A percentile compares a stretch with the other conserved stretches of the same genome.
These are phyloP conservation scores for Latrodectus hesperus DNA, from an alignment of 2,888 invertebrate genomes.

Conservation along the genomic window DNA sequence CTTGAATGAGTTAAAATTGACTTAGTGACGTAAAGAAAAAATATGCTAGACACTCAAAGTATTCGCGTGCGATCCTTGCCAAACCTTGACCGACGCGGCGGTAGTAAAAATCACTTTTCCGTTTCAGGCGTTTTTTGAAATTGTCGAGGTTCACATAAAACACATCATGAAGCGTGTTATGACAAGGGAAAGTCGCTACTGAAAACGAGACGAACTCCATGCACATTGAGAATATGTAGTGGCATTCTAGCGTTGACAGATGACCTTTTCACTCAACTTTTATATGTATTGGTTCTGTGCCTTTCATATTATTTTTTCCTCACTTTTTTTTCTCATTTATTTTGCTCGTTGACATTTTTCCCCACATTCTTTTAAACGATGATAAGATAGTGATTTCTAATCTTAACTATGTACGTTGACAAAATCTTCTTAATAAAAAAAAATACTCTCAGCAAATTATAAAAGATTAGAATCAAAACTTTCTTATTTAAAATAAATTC, in stretches of 20 bases:
- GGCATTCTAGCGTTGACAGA: conserved; percentile 42
- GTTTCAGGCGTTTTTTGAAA: conserved; percentile 17
- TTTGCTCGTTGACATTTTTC: neutral
- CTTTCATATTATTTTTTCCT: neutral
- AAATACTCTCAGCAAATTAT: no score
- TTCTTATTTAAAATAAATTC: no score
- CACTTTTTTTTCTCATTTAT: neutral
- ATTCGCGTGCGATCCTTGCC: conserved; percentile 18
- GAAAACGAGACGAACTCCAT: conserved; percentile 7
- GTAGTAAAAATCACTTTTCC: conserved; percentile 25
- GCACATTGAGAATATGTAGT: conserved; percentile 13
- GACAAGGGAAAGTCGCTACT: conserved; percentile 36
- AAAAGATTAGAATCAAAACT: no score
- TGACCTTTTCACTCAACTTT: conserved; percentile 59
- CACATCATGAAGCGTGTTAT: conserved; percentile 58
- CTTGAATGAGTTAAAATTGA: neutral
- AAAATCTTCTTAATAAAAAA: no score
- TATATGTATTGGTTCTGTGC: conserved; percentile 14
- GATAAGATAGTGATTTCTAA: no score
- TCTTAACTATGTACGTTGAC: no score
- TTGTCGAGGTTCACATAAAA: conserved; percentile 41
- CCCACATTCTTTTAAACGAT: no score
- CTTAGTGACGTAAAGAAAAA: neutral
- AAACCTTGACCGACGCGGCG: conserved; percentile 58
- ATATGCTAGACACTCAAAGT: conserved; percentile 1